Conservation (phyloP, 1,140 invertebrate genomes). For the Neotoxoptera formosana region DNA sequence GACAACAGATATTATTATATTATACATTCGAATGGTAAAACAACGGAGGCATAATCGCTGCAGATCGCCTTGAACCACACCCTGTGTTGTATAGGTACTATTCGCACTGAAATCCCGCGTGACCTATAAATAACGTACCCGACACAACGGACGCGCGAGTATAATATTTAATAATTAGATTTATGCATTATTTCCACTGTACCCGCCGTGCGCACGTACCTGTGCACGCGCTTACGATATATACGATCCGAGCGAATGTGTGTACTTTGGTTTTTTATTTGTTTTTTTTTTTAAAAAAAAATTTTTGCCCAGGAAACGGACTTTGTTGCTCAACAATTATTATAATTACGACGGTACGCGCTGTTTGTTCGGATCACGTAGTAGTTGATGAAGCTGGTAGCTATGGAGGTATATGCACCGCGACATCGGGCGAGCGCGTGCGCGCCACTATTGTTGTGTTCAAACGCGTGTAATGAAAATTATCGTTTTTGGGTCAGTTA, state of each 20-base stretch:
- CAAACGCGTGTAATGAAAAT: constrained; percentile 14
- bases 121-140: neutral
- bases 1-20: neutral
- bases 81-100: neutral
- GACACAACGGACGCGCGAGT: neutral
- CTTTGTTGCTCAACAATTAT: constrained; percentile 21
- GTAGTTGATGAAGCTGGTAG: neutral
- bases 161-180: neutral
- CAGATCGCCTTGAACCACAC: constrained; percentile 54
- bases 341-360: neutral
- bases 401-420: neutral
- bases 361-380: neutral
- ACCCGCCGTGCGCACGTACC: too few species aligned
- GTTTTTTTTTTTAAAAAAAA: neutral
- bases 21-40: neutral
- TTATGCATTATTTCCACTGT: neutral
- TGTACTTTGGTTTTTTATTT: neutral
- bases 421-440: neutral
- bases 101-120: neutral
- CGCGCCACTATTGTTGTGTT: neutral
- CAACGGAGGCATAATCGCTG: neutral
- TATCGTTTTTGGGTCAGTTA: constrained; percentile 39
- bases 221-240: too few species aligned
- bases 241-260: neutral
- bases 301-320: constrained; percentile 33